phyloP scores from a whole-genome alignment of 2,797 vertebrate species.

The Oreochromis mossambicus region DNA sequence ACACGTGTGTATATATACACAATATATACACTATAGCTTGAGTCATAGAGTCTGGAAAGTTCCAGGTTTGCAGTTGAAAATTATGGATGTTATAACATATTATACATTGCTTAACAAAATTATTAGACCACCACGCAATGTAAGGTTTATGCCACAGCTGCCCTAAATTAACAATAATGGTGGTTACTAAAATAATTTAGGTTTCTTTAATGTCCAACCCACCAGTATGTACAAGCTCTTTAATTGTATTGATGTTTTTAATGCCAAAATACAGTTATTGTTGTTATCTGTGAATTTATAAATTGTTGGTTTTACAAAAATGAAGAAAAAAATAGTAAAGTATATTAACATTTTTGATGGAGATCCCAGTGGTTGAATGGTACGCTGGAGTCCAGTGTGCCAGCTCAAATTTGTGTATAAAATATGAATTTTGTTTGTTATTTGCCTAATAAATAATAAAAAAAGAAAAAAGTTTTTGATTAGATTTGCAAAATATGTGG shows the following conservation, averaged over 20 bases:
- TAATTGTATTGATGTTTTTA: too few species aligned
- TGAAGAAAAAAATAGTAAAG: background rate
- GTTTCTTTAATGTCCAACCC: too few species aligned
- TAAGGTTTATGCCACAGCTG: too few species aligned
- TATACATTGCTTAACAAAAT: too few species aligned
- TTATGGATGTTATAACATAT: too few species aligned
- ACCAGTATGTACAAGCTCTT: too few species aligned
- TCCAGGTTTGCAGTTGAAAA: too few species aligned
- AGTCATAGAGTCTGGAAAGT: too few species aligned
- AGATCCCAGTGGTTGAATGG: rapidly evolving
- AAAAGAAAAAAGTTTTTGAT: background rate
- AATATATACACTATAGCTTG: too few species aligned
- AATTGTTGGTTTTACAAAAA: background rate
- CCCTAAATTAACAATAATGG: too few species aligned
- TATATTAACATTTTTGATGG: background rate
- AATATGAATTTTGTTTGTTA: background rate
- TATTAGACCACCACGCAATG: too few species aligned
- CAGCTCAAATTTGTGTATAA: background rate
- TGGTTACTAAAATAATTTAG: too few species aligned
- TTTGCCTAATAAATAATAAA: background rate
- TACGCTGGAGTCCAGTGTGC: background rate
- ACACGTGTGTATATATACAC: rapidly evolving
- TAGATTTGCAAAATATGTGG: background rate
- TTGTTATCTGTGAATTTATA: background rate
- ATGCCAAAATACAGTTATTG: background rate